Evolutionary conservation across 2,797 vertebrate species (phyloP), one percentile per base, ranked within the genome.

Genomic region (Furcifer pardalis): DNA sequence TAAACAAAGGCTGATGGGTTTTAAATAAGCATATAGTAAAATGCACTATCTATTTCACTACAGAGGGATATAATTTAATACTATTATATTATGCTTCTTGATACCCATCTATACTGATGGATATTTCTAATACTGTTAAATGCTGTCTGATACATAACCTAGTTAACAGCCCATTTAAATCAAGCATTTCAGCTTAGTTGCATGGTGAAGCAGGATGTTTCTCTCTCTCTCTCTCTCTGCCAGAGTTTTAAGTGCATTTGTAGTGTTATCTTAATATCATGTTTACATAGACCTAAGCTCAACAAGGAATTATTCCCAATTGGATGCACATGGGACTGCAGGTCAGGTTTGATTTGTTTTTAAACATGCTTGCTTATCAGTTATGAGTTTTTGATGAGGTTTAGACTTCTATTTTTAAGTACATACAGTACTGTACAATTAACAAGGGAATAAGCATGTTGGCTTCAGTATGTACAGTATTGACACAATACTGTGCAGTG

Each of bases 91-190:
- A 27, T 27, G 65, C 49, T 78, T 71, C 49, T n/a, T 44, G 63
- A 69, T 77, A 69, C 63, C 74, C 74, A 27, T 63, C 40, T 46
- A 82, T 59, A 56, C 19, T 60, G 75, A 68, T 77, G 65, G 65
- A 60, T n/a, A 66, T 68, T 68, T 83, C 63, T 59, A 82, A 82
- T 82, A 82, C 81, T 74, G 42, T 81, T 74, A 82, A 81, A 73
- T 74, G 59, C 71, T 82, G 13, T 82, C 56, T 46, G 69, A 60
- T 82, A 35, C 21, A 49, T 52, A 59, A 44, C 62, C 35, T 19
- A 17, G 37, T 44, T 69, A 44, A 59, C 65, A 60, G 74, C 49
- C 35, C 46, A 42, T 68, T 44, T 84, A 69, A 84, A 60, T 3
- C 17, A 59, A 68, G 56, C 21, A 27, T 52, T 63, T 72, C 3